Conservation (phyloP, 2,797 vertebrate species). For the Mionectes olivaceus region DNA sequence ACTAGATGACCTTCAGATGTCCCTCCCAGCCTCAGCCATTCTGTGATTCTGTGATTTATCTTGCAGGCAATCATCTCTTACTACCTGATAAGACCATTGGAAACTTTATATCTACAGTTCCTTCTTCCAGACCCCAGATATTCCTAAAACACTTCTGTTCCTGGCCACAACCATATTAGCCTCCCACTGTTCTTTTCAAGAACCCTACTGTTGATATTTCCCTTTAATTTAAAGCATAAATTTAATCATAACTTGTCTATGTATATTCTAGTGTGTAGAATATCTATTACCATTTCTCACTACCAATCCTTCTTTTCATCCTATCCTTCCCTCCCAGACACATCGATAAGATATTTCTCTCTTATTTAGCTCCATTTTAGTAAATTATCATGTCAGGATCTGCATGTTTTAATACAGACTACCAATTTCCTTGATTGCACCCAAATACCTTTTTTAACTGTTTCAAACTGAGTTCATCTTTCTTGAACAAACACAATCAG, state of each 20-base stretch:
- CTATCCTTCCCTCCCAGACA: background rate
- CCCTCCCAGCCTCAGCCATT: background rate
- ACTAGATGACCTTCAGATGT: background rate
- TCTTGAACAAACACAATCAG: background rate
- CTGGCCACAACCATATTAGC: background rate
- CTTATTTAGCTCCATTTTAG: background rate
- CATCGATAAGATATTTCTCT: background rate
- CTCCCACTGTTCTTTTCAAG: background rate
- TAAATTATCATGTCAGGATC: background rate
- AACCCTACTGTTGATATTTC: accelerated
- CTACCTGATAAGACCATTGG: accelerated
- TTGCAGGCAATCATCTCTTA: background rate
- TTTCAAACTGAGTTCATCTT: background rate
- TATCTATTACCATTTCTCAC: background rate
- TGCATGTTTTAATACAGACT: background rate
- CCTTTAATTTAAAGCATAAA: background rate
- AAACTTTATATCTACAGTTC: background rate
- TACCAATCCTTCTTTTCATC: background rate
- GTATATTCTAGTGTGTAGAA: background rate
- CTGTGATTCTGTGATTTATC: background rate
- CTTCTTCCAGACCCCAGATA: background rate
- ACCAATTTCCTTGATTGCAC: background rate
- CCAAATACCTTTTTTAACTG: background rate
- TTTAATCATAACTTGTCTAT: background rate
- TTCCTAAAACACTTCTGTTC: background rate